Evolutionary conservation across 2,113 vertebrate species (phyloP).

Genomic region (Corythornis madagascariensis): DNA sequence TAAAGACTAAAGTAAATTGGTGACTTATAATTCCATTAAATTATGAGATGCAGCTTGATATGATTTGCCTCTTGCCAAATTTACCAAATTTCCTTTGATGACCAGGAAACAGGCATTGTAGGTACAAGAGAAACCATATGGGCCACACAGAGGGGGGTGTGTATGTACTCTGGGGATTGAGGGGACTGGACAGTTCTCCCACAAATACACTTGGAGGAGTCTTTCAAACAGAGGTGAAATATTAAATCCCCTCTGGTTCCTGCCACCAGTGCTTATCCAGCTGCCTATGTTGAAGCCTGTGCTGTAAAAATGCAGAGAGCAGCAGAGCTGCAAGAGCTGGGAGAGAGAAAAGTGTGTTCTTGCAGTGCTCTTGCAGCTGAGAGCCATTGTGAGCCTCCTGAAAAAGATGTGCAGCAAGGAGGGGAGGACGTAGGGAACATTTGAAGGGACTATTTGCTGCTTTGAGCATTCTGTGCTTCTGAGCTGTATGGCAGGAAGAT

Average conservation of each 20-base stretch:
- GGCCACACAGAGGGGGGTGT: no score
- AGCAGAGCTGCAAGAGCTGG: not conserved
- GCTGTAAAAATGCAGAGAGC: not conserved
- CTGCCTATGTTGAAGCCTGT: not conserved
- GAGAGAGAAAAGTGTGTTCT: not conserved
- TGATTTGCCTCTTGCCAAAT: not conserved
- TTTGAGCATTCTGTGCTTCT: not conserved
- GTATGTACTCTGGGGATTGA: not conserved
- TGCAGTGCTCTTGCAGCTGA: not conserved
- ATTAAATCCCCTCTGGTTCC: not conserved
- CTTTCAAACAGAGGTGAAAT: not conserved
- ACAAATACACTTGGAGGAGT: not conserved
- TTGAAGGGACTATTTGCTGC: not conserved
- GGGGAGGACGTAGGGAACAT: accelerated
- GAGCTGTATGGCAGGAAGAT: not conserved
- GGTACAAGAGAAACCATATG: not conserved
- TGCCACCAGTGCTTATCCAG: not conserved
- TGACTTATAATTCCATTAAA: not conserved
- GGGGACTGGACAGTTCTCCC: not conserved
- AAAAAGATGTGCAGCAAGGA: not conserved
- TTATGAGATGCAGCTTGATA: not conserved
- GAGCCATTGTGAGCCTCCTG: not conserved
- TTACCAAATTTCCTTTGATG: not conserved
- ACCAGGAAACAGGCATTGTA: not conserved
- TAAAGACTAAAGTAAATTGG: not conserved